Base-by-base conservation (phyloP, 2,888 invertebrate genomes). In the Alitta virens region DNA sequence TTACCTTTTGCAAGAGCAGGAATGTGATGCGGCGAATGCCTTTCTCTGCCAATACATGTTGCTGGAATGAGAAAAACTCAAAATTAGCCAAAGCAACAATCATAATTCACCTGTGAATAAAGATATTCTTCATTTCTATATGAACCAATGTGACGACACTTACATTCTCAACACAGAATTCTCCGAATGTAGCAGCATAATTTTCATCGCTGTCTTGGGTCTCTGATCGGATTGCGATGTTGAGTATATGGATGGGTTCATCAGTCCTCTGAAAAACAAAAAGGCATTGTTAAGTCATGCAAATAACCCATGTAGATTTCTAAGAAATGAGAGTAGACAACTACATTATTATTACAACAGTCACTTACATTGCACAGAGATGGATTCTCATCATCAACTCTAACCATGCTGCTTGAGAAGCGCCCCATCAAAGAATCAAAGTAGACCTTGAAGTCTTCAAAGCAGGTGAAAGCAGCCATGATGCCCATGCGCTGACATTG, bases 191-290 rank as follows among this genome's bases (percentile, higher is more conserved):
- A 21, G 21, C 52, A 2, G 66, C 68, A 38, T 70, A 80, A 7
- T 51, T 12, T 16, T 69, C 64, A 61, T 71, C 71, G 2, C 62
- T 60, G 14, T 65, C 66, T 21, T 63, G 53, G 9, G 33, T 50
- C 55, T 87, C 73, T 64, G 76, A 75, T 53, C 79, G 88, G 1
- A 96, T 88, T 1, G 94, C 94, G 5, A 96, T 89, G 84, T 94
- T 94, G 43, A 96, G 84, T 71, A 97, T 96, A 82, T 96, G 94
- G 70, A 94, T 92, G 0, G 96, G 95, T 74, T 96, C 96, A 21
- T 87, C 85, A n/a, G n/a, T n/a, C 0, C 61, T 46, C 51, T 87
- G 33, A 33, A 33, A 33, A 33, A 7, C 12, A 33, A 33, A 12
- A 33, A 7, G 33, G 7, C 5, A 33, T 33, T 7, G 33, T 33